Conservation (phyloP, 2,888 invertebrate genomes). For the Melangyna quadrimaculata region DNA sequence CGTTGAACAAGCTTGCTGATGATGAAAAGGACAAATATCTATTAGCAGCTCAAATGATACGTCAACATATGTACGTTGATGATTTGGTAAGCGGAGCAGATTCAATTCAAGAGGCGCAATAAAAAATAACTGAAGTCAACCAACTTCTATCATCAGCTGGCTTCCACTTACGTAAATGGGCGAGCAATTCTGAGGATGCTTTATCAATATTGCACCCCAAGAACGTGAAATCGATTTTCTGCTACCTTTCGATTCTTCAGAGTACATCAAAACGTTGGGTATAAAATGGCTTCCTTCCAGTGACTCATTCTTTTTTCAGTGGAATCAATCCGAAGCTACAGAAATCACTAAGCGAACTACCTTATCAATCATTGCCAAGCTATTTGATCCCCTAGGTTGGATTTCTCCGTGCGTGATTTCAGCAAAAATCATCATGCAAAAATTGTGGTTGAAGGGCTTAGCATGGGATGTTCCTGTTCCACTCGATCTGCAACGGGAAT, state of each 20-base stretch:
- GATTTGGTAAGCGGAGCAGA: constrained; percentile 6
- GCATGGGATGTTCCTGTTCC: no score
- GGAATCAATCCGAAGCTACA: no score
- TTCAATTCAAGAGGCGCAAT: background rate
- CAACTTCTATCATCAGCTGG: background rate
- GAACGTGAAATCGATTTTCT: background rate
- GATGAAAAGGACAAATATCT: no score
- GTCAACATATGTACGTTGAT: background rate
- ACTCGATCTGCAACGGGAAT: background rate
- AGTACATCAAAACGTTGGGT: background rate
- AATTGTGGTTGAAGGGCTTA: no score
- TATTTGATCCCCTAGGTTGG: background rate
- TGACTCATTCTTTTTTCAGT: no score
- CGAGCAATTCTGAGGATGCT: background rate
- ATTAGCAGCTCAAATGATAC: background rate
- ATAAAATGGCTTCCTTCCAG: background rate
- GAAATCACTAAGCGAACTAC: no score
- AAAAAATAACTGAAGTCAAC: background rate
- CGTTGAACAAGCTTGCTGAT: no score
- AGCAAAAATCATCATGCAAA: no score
- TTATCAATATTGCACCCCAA: background rate
- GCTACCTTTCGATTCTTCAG: background rate
- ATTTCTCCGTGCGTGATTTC: no score
- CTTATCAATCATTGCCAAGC: background rate
- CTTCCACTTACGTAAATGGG: background rate